phyloP scores from a whole-genome alignment of 2,888 invertebrate species.

The Agrotis clavis region DNA sequence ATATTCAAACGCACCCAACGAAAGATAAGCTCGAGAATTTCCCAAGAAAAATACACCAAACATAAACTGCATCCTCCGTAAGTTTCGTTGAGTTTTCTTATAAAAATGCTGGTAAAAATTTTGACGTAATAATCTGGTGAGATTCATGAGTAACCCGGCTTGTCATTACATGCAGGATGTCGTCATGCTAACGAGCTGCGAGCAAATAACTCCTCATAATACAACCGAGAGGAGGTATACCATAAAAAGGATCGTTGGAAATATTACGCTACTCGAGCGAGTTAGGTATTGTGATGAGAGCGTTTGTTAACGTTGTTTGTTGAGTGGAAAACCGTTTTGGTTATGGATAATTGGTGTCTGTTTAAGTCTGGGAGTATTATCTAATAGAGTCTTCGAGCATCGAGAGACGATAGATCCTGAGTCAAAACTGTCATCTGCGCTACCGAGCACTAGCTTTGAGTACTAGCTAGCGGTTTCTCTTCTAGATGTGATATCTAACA shows the following conservation, averaged over 20 bases:
- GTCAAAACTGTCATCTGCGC: too few relatives aligned
- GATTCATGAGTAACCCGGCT: slow-evolving; percentile 73
- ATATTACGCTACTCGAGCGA: slow-evolving; percentile 57
- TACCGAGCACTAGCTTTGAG: too few relatives aligned
- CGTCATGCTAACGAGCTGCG: slow-evolving; percentile 82
- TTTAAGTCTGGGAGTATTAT: too few relatives aligned
- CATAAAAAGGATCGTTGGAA: slow-evolving; percentile 55
- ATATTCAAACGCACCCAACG: slow-evolving; percentile 10
- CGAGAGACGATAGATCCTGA: too few relatives aligned
- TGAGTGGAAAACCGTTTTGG: slow-evolving; percentile 2
- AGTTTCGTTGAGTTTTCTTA: slow-evolving; percentile 42
- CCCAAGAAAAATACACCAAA: slow-evolving; percentile 19
- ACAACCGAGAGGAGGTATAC: slow-evolving; percentile 59
- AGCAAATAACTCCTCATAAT: slow-evolving; percentile 84
- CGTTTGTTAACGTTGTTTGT: slow-evolving; percentile 27
- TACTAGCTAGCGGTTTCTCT: too few relatives aligned
- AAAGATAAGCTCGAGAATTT: slow-evolving; percentile 4
- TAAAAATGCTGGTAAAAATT: slow-evolving; percentile 57
- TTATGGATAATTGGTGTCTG: slow-evolving; percentile 1
- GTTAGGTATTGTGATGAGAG: slow-evolving; percentile 47
- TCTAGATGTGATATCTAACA: too few relatives aligned
- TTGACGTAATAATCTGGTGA: slow-evolving; percentile 72
- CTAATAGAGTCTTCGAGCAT: neutral
- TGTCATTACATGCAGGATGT: slow-evolving; percentile 82
- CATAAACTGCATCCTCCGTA: slow-evolving; percentile 37